phyloP scores from a whole-genome alignment of 1,140 invertebrate genomes.

The Dreissena polymorpha region DNA sequence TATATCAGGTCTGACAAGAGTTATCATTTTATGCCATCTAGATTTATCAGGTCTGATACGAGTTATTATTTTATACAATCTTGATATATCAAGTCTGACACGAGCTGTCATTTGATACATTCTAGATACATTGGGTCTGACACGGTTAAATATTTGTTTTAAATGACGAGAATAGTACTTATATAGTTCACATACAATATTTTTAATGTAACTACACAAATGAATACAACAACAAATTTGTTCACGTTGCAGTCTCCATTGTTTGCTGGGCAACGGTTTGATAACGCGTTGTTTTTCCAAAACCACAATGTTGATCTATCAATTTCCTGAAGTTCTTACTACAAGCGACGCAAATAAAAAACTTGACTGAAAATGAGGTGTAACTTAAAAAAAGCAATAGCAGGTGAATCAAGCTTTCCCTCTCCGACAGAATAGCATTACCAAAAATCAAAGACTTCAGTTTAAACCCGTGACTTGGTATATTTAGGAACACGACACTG shows the following conservation, averaged over 20 bases:
- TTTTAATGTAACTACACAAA: too few relatives aligned
- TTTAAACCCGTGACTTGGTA: conserved; percentile 60
- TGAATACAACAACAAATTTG: neutral
- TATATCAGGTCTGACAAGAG: too few relatives aligned
- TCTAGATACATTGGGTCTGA: too few relatives aligned
- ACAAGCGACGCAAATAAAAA: conserved; percentile 62
- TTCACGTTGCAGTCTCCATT: conserved; percentile 41
- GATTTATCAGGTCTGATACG: too few relatives aligned
- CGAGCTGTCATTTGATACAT: too few relatives aligned
- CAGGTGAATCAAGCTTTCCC: conserved; percentile 52
- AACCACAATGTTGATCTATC: conserved; percentile 18
- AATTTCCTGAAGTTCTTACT: conserved; percentile 66
- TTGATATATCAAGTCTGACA: too few relatives aligned
- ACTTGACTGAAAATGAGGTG: conserved; percentile 60
- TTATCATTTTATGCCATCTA: too few relatives aligned
- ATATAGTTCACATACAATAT: too few relatives aligned
- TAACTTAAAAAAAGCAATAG: conserved; percentile 61
- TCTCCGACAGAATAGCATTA: neutral
- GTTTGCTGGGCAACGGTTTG: conserved; percentile 25
- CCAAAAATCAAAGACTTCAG: conserved; percentile 54
- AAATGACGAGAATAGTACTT: too few relatives aligned
- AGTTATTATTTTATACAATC: too few relatives aligned
- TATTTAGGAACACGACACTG: conserved; percentile 63
- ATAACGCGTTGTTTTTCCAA: conserved; percentile 6
- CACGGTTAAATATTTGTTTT: too few relatives aligned